Evolutionary conservation across 2,888 invertebrate species (phyloP), one percentile per base, ranked within the genome.

Genomic region (Cantharis rustica): DNA sequence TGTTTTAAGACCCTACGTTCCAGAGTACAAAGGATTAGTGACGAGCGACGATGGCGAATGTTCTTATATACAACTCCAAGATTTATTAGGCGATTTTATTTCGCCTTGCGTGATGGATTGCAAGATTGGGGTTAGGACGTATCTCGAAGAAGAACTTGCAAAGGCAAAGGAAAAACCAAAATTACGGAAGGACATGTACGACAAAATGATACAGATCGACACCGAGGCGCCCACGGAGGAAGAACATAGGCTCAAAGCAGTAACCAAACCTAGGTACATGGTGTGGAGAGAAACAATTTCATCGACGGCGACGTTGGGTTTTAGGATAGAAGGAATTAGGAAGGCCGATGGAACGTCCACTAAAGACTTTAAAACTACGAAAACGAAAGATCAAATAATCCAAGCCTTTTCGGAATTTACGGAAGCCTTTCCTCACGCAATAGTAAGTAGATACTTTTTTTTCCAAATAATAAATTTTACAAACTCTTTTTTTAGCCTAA

Each of bases 21-120:
- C 98, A 16, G 96, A 97, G 88, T 98, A 96, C 90, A 95, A 96
- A 86, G 97, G 97, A n/a, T 92, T 94, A 86, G 93, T 94, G 77
- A 93, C 93, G 2, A 93, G 93, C 84, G 94, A 95, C 84, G 95
- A 94, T 84, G 94, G 94, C 84, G 94, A 95, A 90, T 89, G 94
- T 93, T 92, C 92, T 80, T 98, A 96, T 88, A 91, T 98, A 77
- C 96, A 98, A 89, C 90, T 98, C 72, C 96, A 98, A 91, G 98
- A 98, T 89, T 90, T 98, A 71, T 89, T 98, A 75, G 95, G 96
- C 79, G 96, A 96, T 86, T 98, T 97, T 87, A 93, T 94, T 83
- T 93, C 95, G 78, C 98, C 98, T 0, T 98, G 96, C 86, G 97
- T 98, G 2, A 98, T 98, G 98, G 98, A 98, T 89, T 96, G 98